Base-by-base conservation (phyloP, 2,888 invertebrate genomes). In the Lasioglossum zephyrum region DNA sequence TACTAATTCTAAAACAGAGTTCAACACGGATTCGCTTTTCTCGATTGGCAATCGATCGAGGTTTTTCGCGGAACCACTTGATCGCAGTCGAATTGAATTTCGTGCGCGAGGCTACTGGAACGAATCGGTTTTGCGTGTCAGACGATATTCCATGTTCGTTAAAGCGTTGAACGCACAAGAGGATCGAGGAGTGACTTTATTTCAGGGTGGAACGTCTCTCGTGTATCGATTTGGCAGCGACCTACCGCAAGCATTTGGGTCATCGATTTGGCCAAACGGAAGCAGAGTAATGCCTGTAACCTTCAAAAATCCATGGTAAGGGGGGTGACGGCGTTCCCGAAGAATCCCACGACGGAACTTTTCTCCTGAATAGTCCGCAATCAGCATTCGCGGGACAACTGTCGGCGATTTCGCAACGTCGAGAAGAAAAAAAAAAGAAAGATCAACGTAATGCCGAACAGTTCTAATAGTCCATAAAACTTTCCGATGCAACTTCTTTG, bases 211-310 rank as follows among this genome's bases (percentile, higher is more conserved):
- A 80, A 80, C 78, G 79, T 78, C 83, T 87, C 70, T 69, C 79
- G 81, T 76, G 81, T 86, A 85, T 83, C 74, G 86, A 89, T 84
- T 90, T 87, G 90, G 90, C 89, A 82, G 70, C 86, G 79, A 84
- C 82, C 79, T 63, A 72, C 87, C 77, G 57, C 72, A 79, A 26
- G 69, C 87, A 90, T 90, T 81, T 90, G 79, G 90, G 90, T 87
- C 90, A 90, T 90, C 90, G 90, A 90, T 90, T 80, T 53, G 60
- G 80, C 63, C 74, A 57, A 39, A 72, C 49, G 70, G 80, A 81
- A 57, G 77, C 74, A 66, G 22, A 39, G 84, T 81, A 81, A 78
- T 53, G 75, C 53, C 41, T 70, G 73, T 31, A 84, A 82, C 86
- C 86, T 86, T 81, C 76, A 63, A 85, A 84, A 85, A 81, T 69